Evolutionary conservation across 2,888 invertebrate genomes (phyloP), one percentile per base, ranked within the genome.

Genomic region (Lepetodrilus schrolli): DNA sequence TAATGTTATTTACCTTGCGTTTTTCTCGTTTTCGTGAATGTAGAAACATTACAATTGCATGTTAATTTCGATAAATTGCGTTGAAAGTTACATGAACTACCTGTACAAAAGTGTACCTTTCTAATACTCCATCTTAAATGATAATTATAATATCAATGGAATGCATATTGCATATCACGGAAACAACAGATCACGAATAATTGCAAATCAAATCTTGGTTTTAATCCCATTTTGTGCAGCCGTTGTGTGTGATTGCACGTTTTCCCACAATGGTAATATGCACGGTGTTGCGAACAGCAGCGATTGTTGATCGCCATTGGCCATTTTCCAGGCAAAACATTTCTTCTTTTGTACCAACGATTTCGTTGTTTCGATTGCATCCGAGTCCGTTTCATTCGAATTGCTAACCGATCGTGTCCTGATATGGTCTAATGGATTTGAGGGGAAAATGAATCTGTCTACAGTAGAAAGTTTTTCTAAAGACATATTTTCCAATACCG

Each of bases 201-300:
- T n/a, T n/a, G n/a, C n/a, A n/a, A n/a, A n/a, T 68, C 47, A 68
- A n/a, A 68, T 21, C 26, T 68, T 68, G 10, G 68, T 68, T 43
- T 68, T 68, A 13, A 68, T 13, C 4, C 68, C 47, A 2, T 38
- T 38, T 47, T 47, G 23, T 26, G 47, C 10, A 2, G 47, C 8
- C n/a, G 17, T 20, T 5, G 65, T 37, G 7, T 58, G 23, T 13
- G 72, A 37, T 1, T 72, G 66, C 8, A 73, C 50, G 17, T 34
- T 72, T 26, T 80, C 78, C 80, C 80, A 80, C 58, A 80, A 58
- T 21, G 77, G 80, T 7, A 78, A 70, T n/a, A 80, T 80, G 50
- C 78, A 73, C 3, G 80, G 80, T 3, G 78, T 77, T 26, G 73
- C 75, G 20, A 77, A 68, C 3, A 77, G 43, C 17, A 73, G 58